Base-by-base conservation (phyloP, 2,888 invertebrate genomes). In the Pristionchus fissidentatus region DNA sequence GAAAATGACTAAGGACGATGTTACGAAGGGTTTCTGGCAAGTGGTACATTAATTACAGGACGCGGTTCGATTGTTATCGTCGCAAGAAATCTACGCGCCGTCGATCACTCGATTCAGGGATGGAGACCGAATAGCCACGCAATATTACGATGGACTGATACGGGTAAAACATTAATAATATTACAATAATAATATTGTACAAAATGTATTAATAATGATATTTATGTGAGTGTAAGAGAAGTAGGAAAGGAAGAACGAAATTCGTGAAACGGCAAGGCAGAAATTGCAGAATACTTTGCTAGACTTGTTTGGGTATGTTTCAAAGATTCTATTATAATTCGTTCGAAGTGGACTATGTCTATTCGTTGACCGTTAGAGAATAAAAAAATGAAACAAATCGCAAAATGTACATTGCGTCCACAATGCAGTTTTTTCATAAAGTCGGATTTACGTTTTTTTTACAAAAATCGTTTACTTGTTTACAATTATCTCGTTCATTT, bases 121-220 rank as follows among this genome's bases (percentile, higher is more conserved):
- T 81, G 89, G 87, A 41, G 92, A 92, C 84, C 85, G 91, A 29
- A 91, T 91, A 22, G 91, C 91, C 35, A 88, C 89, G 57, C 92
- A 92, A 49, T 91, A 91, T 85, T 91, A 91, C 83, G 91, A 91
- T 84, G 91, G 91, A 35, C 84, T 91, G 35, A 90, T 91, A 70
- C 85, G 91, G 84, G 89, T 89, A 32, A 84, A 89, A 84, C 1
- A 13, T 10, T 32, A 32, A 22, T 55, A 15, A 52, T 46, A 7
- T 10, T 26, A 15, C 8, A 46, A 38, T 10, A 75, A 43, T 8
- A 15, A 46, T n/a, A 38, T n/a, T n/a, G 4, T 55, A n/a, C 66
- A 8, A 66, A 26, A 41, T 26, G 26, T 60, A 60, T 49, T 15
- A 49, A 10, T 15, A 19, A 49, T 49, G 49, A 13, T 49, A 49